phyloP scores from a whole-genome alignment of 2,113 vertebrate species.

The Peromyscus polionotus region DNA sequence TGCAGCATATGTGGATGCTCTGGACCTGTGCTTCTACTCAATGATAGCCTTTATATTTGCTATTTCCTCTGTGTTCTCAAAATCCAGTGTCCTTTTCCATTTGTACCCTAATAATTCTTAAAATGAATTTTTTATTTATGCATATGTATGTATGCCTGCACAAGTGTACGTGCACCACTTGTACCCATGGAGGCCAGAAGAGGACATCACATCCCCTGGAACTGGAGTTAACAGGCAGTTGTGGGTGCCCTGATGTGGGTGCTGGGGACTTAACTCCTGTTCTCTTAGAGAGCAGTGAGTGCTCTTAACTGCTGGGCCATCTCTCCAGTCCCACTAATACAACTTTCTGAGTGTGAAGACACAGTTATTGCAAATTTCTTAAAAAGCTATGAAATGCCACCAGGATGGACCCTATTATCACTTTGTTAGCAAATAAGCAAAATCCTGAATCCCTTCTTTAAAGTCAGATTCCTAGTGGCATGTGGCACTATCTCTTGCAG shows the following conservation, averaged over 20 bases:
- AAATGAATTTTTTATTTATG: background rate
- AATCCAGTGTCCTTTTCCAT: background rate
- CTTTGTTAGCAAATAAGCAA: background rate
- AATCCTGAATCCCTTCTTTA: background rate
- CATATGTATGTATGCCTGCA: background rate
- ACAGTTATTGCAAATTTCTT: background rate
- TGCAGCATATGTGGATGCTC: background rate
- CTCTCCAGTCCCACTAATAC: background rate
- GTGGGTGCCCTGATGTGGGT: background rate
- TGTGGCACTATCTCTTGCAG: background rate
- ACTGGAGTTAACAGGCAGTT: background rate
- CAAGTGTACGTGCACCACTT: background rate
- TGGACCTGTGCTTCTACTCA: background rate
- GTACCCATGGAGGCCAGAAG: background rate
- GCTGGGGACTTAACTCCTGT: background rate
- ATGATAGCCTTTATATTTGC: background rate
- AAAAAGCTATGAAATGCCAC: background rate
- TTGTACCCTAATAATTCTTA: background rate
- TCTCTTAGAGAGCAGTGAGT: background rate
- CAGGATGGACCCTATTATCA: background rate
- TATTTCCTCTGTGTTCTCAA: constrained; percentile 4
- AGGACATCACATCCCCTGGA: background rate
- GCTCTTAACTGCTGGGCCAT: background rate
- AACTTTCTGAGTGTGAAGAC: background rate
- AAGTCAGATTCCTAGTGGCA: background rate